A percentile compares a stretch with the other conserved stretches of the same genome.
Conservation (phyloP, 2,797 vertebrate genomes). For the Thalassophryne amazonica region DNA sequence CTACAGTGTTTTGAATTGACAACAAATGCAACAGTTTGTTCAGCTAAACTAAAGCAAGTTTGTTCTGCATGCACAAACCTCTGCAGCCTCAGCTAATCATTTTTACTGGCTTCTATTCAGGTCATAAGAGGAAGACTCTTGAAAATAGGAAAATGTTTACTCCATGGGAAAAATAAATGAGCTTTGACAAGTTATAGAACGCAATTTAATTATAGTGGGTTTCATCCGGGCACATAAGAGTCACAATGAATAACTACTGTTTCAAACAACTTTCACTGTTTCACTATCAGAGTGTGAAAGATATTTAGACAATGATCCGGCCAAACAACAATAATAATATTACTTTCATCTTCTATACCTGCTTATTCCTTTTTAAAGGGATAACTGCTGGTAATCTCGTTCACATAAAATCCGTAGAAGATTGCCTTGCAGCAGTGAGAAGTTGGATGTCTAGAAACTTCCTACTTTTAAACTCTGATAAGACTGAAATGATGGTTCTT, state of each 20-base stretch:
- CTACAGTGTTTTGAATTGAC: not conserved
- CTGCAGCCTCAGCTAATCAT: conserved; percentile 1
- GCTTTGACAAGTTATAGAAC: not conserved
- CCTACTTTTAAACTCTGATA: no score
- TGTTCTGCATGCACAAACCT: conserved; percentile 2
- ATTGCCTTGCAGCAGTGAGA: no score
- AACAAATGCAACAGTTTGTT: not conserved
- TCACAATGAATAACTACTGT: not conserved
- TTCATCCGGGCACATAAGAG: conserved; percentile 2
- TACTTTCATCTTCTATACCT: no score
- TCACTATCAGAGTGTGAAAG: not conserved
- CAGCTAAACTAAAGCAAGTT: conserved; percentile 1
- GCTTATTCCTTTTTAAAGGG: no score
- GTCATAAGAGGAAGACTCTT: conserved; percentile 1
- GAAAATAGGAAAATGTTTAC: not conserved
- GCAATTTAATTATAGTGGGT: conserved; percentile 9
- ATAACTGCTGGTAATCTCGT: no score
- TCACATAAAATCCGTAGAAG: no score
- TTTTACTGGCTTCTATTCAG: conserved; percentile 16
- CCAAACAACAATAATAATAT: not conserved
- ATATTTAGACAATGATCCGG: not conserved
- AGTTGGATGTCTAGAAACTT: no score
- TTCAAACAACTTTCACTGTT: not conserved
- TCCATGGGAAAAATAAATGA: conserved; percentile 14
- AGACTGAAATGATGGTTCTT: no score